Percentiles rank a stretch among this genome's conserved stretches.
Conservation (phyloP, 2,888 invertebrate genomes). For the Lordiphosa fenestrarum region DNA sequence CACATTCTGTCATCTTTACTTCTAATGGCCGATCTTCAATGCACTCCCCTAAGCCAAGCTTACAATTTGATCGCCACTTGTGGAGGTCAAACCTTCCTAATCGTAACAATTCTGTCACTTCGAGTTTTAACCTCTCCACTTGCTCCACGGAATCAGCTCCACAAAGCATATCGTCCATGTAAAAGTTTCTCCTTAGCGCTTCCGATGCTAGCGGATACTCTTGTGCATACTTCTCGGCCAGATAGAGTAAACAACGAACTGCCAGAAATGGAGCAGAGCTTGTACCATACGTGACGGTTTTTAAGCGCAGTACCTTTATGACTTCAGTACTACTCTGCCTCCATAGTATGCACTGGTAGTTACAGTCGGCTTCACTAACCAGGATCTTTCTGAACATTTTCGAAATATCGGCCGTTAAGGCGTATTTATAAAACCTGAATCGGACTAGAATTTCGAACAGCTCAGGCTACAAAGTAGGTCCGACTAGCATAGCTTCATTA, state of each 20-base stretch:
- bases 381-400: no score
- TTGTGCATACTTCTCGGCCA: background rate
- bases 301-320: no score
- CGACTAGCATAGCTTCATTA: no score
- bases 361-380: no score
- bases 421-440: no score
- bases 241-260: constrained; percentile 1
- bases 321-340: no score
- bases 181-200: background rate
- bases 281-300: constrained; percentile 1
- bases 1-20: no score
- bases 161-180: background rate
- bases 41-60: no score
- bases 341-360: no score
- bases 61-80: background rate
- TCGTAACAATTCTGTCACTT: background rate
- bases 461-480: no score
- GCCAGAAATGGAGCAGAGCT: constrained; percentile 3
- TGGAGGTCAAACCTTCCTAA: background rate
- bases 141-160: background rate
- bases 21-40: background rate
- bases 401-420: no score
- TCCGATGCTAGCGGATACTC: background rate
- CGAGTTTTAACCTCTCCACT: background rate
- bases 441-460: no score